Evolutionary conservation across 2,888 invertebrate genomes (phyloP).

Genomic region (Eristalis intricaria): DNA sequence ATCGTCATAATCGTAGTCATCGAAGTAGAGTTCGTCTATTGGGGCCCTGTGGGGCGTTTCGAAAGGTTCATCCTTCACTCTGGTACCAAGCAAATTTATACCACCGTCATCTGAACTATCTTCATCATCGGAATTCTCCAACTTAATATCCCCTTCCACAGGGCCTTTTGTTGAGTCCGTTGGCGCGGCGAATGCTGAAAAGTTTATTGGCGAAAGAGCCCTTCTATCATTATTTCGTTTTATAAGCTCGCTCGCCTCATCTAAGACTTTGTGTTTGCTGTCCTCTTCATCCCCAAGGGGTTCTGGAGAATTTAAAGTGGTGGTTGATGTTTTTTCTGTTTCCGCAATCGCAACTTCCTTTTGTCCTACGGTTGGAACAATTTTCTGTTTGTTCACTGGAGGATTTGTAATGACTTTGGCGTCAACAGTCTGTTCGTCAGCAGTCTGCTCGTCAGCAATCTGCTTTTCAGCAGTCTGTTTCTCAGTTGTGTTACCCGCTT

Average conservation of each 20-base stretch:
- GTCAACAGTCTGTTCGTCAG: not conserved
- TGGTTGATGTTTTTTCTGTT: not conserved
- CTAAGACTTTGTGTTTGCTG: constrained; percentile 68
- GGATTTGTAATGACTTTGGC: not conserved
- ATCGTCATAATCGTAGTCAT: constrained; percentile 66
- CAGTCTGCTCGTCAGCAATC: too few species aligned
- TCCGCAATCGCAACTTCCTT: not conserved
- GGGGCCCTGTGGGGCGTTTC: constrained; percentile 17
- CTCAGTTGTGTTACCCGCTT: not conserved
- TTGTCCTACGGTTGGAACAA: not conserved
- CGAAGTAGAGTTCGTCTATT: constrained; percentile 54
- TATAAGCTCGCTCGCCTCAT: constrained; percentile 57
- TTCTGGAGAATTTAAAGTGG: constrained; percentile 18
- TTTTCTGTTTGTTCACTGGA: not conserved
- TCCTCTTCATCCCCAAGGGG: constrained; percentile 46
- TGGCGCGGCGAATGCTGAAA: constrained; percentile 3
- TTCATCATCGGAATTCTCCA: constrained; percentile 48
- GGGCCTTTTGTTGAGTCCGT: not conserved
- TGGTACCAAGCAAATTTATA: constrained; percentile 62
- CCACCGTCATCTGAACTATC: constrained; percentile 56
- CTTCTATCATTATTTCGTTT: not conserved
- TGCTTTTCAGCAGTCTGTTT: not conserved
- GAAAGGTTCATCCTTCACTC: constrained; percentile 72
- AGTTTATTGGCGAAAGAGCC: constrained; percentile 2
- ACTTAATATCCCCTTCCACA: constrained; percentile 18